Conservation (phyloP, 1,140 invertebrate genomes). For the Drosophila navojoa region DNA sequence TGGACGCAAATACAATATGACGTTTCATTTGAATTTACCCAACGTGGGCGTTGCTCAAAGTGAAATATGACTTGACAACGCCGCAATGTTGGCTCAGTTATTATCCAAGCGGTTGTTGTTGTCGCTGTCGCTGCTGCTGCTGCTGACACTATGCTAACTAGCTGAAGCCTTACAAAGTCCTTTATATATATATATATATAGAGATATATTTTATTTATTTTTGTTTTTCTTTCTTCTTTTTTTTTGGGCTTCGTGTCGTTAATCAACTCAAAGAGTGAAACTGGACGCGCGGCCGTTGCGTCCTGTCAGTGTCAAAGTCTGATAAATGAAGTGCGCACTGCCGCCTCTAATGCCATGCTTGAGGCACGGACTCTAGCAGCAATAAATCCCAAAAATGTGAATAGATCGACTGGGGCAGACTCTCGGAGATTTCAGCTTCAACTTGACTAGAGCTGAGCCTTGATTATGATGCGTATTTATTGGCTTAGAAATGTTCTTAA, state of each 20-base stretch:
- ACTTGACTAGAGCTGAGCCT: not conserved
- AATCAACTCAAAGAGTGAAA: conserved; percentile 53
- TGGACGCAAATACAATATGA: conserved; percentile 67
- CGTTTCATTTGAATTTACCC: conserved; percentile 70
- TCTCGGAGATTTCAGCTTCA: conserved; percentile 7
- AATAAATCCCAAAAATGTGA: not conserved
- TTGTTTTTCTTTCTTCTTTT: not conserved
- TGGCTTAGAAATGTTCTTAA: not conserved
- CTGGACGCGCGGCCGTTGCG: conserved; percentile 21
- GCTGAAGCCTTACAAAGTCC: conserved; percentile 5
- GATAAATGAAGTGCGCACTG: conserved; percentile 48
- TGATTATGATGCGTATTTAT: conserved; percentile 24
- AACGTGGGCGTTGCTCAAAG: conserved; percentile 57
- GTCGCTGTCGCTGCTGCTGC: not conserved
- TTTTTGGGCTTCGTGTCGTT: conserved; percentile 33
- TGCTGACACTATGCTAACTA: conserved; percentile 42
- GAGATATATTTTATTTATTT: not conserved
- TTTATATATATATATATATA: not conserved
- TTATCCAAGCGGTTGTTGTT: conserved; percentile 12
- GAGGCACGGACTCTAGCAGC: not conserved
- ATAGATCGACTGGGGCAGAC: not conserved
- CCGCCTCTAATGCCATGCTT: conserved; percentile 18
- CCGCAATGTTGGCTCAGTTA: conserved; percentile 23
- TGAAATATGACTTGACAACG: conserved; percentile 78
- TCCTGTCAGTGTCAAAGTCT: conserved; percentile 51